A percentile compares a stretch with the other conserved stretches of the same genome.
phyloP scores from a whole-genome alignment of 64 coral and sea anemone species.

The Acropora tenuis region DNA sequence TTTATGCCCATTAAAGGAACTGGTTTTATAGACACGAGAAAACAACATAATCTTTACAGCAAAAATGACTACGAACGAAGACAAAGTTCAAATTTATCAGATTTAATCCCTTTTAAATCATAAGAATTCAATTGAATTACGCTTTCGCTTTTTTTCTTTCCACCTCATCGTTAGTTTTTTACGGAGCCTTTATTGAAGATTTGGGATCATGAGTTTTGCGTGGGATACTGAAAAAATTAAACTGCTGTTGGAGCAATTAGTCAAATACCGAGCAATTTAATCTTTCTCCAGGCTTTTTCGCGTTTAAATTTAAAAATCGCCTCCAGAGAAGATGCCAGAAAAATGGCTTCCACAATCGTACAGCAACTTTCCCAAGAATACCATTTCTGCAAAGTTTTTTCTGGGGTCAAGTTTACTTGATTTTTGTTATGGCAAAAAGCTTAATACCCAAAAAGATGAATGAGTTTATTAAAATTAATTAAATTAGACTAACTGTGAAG shows the following conservation, averaged over 20 bases:
- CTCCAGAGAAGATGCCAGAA: background rate
- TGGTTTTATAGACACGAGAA: background rate
- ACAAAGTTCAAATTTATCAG: background rate
- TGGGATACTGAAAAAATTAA: conserved; percentile 35
- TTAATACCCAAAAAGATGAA: background rate
- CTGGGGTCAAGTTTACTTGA: background rate
- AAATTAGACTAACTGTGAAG: too few species aligned
- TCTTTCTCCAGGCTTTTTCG: conserved; percentile 13
- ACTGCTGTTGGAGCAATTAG: conserved; percentile 37
- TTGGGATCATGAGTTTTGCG: background rate
- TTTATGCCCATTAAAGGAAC: conserved; percentile 28
- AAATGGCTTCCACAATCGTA: background rate
- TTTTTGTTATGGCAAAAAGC: background rate
- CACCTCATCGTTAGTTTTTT: too few species aligned
- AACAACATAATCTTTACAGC: background rate
- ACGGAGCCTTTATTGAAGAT: background rate
- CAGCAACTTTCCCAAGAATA: background rate
- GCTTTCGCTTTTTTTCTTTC: too few species aligned
- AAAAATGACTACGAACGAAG: too few species aligned
- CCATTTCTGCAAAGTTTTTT: background rate
- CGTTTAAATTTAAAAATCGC: conserved; percentile 9
- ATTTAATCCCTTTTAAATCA: background rate
- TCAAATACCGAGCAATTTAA: conserved; percentile 5
- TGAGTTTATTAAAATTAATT: conserved; percentile 8
- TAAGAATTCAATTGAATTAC: too few species aligned